Evolutionary conservation across 1,140 invertebrate genomes (phyloP), one percentile per base, ranked within the genome.

Genomic region (Battus philenor): DNA sequence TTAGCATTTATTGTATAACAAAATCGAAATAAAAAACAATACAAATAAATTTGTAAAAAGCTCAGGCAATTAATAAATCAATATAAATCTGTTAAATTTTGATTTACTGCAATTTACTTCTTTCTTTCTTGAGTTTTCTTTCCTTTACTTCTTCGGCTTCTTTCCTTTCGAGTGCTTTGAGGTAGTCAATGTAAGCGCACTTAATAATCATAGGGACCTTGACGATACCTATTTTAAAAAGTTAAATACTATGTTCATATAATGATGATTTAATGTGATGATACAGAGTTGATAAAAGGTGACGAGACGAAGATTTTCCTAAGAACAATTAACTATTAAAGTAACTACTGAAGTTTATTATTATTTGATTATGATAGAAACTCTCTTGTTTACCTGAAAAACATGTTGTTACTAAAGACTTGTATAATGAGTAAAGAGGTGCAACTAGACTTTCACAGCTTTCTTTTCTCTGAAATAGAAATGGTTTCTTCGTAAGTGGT

Each of bases 121-220:
- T 58, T 50, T 47, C 57, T 29, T 64, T 69, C 54, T 46, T 72
- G 13, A 83, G 68, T 59, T 70, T 68, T 10, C 71, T 65, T 34
- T 83, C 73, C 18, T 56, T 59, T 4, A 45, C 56, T 3, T 59
- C 54, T 33, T 80, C 65, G 2, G 55, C 55, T 17, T 63, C 43
- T 38, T 73, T 73, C 52, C 59, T 72, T 41, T 73, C 63, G 2
- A 81, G 50, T 0, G 73, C 77, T 32, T 76, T 69, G 0, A 76
- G 43, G 22, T 81, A 84, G 36, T 81, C 75, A n/a, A 77, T 41
- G 33, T 84, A 84, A 0, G 71, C 69, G 41, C 80, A 84, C 33
- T 84, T 84, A 18, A 81, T 45, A 6, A 79, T 10, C 11, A 76
- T n/a, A 5, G 80, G 80, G 2, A 84, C 48, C 54, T 81, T 81